phyloP scores from a whole-genome alignment of 2,113 vertebrate species.

The Ornithorhynchus anatinus region DNA sequence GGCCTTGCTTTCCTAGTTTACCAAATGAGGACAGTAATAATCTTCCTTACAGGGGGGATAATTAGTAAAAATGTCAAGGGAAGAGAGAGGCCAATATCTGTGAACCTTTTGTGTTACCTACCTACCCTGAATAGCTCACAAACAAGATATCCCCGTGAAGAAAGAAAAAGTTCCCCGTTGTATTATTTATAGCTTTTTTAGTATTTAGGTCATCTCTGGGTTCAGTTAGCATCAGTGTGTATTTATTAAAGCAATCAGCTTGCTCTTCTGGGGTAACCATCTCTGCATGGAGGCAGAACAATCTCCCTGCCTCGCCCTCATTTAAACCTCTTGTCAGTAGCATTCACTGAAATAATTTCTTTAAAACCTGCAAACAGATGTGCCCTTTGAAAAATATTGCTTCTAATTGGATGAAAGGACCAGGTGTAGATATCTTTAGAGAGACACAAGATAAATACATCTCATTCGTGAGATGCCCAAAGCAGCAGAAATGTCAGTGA shows the following conservation, averaged over 20 bases:
- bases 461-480: slow-evolving; percentile 9
- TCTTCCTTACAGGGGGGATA: background rate
- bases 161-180: background rate
- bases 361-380: background rate
- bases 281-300: background rate
- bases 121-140: background rate
- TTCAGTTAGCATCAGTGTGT: background rate
- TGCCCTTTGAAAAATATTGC: background rate
- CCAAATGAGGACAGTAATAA: background rate
- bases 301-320: background rate
- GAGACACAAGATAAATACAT: background rate
- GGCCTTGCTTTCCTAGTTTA: background rate
- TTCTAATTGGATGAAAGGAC: slow-evolving; percentile 16
- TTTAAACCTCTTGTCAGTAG: background rate
- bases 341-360: background rate
- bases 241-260: background rate
- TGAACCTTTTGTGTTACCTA: background rate
- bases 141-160: background rate
- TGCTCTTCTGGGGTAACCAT: background rate
- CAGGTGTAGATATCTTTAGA: background rate
- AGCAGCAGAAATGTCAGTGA: background rate
- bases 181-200: background rate
- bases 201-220: background rate
- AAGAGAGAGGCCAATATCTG: background rate
- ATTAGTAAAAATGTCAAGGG: background rate